A percentile compares a stretch with the other conserved stretches of the same genome.
phyloP scores from a whole-genome alignment of 2,888 invertebrate species.

The Diarsia brunnea region DNA sequence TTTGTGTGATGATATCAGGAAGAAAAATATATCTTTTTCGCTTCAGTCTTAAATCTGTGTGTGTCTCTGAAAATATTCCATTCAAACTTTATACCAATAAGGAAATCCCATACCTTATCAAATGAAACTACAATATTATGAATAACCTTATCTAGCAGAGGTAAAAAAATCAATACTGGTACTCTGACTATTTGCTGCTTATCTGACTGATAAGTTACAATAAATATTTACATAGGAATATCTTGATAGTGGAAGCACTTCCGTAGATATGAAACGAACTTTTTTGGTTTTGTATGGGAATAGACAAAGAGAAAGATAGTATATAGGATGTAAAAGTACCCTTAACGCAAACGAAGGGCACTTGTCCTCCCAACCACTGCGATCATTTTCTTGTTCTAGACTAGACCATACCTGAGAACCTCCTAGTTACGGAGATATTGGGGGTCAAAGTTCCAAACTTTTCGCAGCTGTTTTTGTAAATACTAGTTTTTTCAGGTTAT shows the following conservation, averaged over 20 bases:
- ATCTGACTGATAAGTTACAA: constrained; percentile 51
- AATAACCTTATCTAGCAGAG: constrained; percentile 37
- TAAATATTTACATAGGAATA: constrained; percentile 39
- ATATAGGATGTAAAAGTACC: too few relatives aligned
- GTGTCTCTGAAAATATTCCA: not conserved
- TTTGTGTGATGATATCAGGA: too few relatives aligned
- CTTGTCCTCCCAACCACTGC: too few relatives aligned
- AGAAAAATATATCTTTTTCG: not conserved
- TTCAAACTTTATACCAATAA: constrained; percentile 5
- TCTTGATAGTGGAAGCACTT: constrained; percentile 29
- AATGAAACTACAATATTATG: constrained; percentile 5
- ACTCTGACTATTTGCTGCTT: constrained; percentile 52
- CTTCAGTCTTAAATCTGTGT: not conserved
- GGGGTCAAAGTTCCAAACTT: too few relatives aligned
- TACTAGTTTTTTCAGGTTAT: too few relatives aligned
- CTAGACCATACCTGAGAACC: too few relatives aligned
- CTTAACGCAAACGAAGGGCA: too few relatives aligned
- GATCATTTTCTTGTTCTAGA: too few relatives aligned
- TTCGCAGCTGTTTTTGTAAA: too few relatives aligned
- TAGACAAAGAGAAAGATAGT: too few relatives aligned
- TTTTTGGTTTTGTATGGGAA: not conserved
- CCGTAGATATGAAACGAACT: not conserved
- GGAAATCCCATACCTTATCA: not conserved
- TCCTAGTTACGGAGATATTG: too few relatives aligned
- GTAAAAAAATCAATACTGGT: constrained; percentile 66